Conservation (phyloP, 2,113 vertebrate genomes). For the Myxocyprinus asiaticus region DNA sequence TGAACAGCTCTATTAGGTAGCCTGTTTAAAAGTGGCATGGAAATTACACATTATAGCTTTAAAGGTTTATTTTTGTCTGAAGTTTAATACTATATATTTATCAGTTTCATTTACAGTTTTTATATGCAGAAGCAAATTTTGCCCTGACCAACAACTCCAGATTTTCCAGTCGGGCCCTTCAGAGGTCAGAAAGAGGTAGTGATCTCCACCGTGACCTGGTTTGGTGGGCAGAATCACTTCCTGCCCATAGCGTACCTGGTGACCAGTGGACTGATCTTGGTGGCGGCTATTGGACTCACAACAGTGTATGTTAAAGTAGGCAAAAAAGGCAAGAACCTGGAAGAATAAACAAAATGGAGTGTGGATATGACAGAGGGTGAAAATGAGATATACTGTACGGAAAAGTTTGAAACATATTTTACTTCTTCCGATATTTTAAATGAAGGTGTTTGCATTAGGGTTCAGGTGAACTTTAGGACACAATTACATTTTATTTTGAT, state of each 20-base stretch:
- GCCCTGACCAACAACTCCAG: conserved; percentile 76
- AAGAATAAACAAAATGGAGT: conserved; percentile 50
- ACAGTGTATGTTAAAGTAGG: conserved; percentile 77
- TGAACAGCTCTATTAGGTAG: too few species aligned
- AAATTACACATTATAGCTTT: too few species aligned
- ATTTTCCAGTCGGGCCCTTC: conserved; percentile 85
- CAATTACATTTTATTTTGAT: neutral
- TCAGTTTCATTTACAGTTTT: too few species aligned
- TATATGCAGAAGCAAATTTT: too few species aligned
- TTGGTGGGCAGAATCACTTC: conserved; percentile 83
- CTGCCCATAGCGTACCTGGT: conserved; percentile 84
- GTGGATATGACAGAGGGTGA: neutral
- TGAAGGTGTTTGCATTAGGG: neutral
- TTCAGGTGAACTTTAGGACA: too few species aligned
- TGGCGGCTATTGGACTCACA: conserved; percentile 69
- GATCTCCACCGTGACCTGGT: conserved; percentile 84
- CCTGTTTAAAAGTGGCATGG: too few species aligned
- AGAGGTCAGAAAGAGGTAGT: conserved; percentile 83
- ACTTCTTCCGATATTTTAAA: neutral
- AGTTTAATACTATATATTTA: too few species aligned
- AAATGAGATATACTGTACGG: conserved; percentile 38
- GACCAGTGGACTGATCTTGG: conserved; percentile 74
- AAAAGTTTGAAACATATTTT: conserved; percentile 4
- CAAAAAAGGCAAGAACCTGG: conserved; percentile 70
- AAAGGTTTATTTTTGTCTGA: too few species aligned